Evolutionary conservation across 1,140 invertebrate species (phyloP), one percentile per base, ranked within the genome.

Genomic region (Cotesia glomerata): DNA sequence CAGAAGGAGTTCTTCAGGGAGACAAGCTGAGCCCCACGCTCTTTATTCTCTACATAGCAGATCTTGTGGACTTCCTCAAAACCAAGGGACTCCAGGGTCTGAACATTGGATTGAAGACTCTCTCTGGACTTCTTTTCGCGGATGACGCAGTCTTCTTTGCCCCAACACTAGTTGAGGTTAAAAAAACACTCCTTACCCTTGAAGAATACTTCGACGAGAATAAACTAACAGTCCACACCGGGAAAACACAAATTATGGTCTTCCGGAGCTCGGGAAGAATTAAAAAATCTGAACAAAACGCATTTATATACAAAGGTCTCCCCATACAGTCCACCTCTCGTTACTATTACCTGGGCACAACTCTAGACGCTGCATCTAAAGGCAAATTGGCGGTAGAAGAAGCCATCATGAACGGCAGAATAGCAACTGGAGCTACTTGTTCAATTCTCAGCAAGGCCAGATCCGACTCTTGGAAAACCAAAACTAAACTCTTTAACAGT

Each of bases 181-280:
- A 26, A 35, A 67, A 61, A 18, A 61, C 4, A 32, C 11, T 61
- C 5, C 2, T 14, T 3, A 4, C 18, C 3, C 58, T 77, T 9
- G 66, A 32, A 39, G 67, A 72, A 56, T 81, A 77, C 58, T 78
- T 75, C 59, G 34, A 13, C 0, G 14, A n/a, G 9, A 70, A 72
- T 11, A 66, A 69, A 11, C 45, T 81, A 5, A 72, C 52, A 35
- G 69, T 80, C 1, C 77, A 80, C 39, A 52, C 75, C 7, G 34
- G 5, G 3, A 80, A 81, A 75, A 79, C 80, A 9, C 79, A 77
- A 54, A 65, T 79, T 1, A 61, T 80, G 54, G 13, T 68, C 61
- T 34, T 35, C 14, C n/a, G 54, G 3, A 7, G 3, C 3, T 36
- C 35, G 35, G 35, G 35, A 4, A 36, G 35, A 7, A 36, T 36